phyloP scores from a whole-genome alignment of 2,888 invertebrate species.

The Drosophila gaucha region DNA sequence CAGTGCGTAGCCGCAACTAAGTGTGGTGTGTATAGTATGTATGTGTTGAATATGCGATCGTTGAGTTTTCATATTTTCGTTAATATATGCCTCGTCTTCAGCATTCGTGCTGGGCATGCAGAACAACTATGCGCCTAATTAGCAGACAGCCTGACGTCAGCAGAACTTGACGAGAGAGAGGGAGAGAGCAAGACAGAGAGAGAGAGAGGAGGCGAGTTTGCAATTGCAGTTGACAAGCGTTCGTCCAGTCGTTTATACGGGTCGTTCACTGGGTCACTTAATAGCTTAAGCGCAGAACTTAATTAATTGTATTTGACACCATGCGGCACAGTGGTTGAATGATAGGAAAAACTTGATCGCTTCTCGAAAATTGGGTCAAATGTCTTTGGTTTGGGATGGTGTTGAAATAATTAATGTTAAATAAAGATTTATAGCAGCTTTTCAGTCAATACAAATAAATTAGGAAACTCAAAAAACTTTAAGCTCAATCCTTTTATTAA shows the following conservation, averaged over 20 bases:
- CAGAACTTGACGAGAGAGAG: not conserved
- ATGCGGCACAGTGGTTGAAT: slow-evolving; percentile 36
- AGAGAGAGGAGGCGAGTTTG: slow-evolving; percentile 11
- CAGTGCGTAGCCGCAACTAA: slow-evolving; percentile 40
- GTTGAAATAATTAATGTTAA: not conserved
- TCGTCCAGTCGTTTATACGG: slow-evolving; percentile 25
- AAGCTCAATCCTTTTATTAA: not conserved
- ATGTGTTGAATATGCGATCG: slow-evolving; percentile 47
- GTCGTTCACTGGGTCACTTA: slow-evolving; percentile 64
- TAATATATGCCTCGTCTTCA: slow-evolving; percentile 33
- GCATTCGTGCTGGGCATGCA: slow-evolving; percentile 52
- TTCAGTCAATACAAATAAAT: not conserved
- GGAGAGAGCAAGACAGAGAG: not conserved
- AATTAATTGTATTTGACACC: slow-evolving; percentile 60
- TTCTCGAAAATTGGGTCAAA: not conserved
- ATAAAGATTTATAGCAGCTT: not conserved
- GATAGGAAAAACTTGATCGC: not conserved
- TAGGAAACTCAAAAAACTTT: not conserved
- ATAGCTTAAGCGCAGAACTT: slow-evolving; percentile 61
- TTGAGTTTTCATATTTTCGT: slow-evolving; percentile 49
- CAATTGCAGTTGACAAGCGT: slow-evolving; percentile 49
- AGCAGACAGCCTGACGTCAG: slow-evolving; percentile 58
- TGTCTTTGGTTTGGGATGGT: not conserved
- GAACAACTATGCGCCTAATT: slow-evolving; percentile 57
- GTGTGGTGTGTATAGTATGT: slow-evolving; percentile 24